Evolutionary conservation across 2,797 vertebrate species (phyloP), one percentile per base, ranked within the genome.

Genomic region (Falco cherrug): DNA sequence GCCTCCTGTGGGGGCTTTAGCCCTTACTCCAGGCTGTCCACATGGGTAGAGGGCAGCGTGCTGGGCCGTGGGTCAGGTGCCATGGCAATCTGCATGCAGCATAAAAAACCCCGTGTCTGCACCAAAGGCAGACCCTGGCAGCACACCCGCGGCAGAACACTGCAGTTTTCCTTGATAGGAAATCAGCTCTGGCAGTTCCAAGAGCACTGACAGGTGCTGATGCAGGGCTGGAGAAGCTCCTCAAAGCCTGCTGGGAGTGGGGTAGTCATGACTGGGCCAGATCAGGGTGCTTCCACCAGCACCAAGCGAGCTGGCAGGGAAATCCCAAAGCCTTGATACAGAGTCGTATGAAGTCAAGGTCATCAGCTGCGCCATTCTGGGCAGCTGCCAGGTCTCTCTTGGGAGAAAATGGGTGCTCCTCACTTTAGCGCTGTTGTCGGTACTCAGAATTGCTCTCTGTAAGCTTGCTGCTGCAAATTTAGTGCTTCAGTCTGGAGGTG

Each of bases 61-160:
- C 29, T 43, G 51, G 20, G 41, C 25, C 13, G 7, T 17, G 39
- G 35, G 9, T 37, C 20, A 57, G 29, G 17, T 41, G 53, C 19
- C 19, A 28, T 1, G 1, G 37, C 43, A 80, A 1, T 5, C 33
- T 33, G 33, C 26, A 3, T 39, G 41, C 43, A 16, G 29, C 31
- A 75, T 48, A 15, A 70, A 16, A 60, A 39, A 92, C 59, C 16
- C 0, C 37, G 2, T 3, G 2, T 13, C 71, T 22, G 8, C 7
- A 4, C 31, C 5, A 2, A 76, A 67, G 67, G 53, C 45, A 81
- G n/a, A 33, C 6, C 8, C n/a, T 43, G n/a, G 48, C 0, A 0
- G 59, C 3, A 6, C 6, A 21, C 6, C 12, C 39, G n/a, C 2
- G 2, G 35, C 17, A 48, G n/a, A 70, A 75, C 0, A 0, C 24